Conservation (phyloP, 2,888 invertebrate genomes). For the Philonicus albiceps region DNA sequence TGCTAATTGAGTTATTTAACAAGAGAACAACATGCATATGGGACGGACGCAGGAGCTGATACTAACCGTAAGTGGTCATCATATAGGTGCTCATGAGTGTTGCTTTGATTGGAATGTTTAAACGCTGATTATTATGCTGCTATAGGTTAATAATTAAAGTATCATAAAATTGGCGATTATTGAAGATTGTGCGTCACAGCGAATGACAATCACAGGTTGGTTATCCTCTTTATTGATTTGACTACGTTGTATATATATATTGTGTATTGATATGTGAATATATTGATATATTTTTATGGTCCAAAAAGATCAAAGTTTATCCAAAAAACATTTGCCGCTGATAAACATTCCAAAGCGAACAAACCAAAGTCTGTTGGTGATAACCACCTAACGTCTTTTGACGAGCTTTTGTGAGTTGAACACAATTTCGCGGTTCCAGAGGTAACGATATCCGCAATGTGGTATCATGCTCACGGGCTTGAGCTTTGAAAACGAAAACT, state of each 20-base stretch:
- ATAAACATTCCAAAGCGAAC: conserved; percentile 29
- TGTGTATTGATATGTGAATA: conserved; percentile 23
- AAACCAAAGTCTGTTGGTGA: conserved; percentile 42
- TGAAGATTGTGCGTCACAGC: conserved; percentile 42
- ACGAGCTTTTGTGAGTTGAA: conserved; percentile 92
- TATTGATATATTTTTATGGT: conserved; percentile 28
- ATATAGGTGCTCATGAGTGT: conserved; percentile 60
- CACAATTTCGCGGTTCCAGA: conserved; percentile 92
- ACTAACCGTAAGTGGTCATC: conserved; percentile 62
- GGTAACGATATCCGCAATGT: conserved; percentile 83
- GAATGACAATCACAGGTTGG: conserved; percentile 47
- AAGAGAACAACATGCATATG: neutral
- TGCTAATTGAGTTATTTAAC: neutral
- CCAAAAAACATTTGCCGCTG: conserved; percentile 28
- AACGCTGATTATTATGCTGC: neutral
- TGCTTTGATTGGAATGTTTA: neutral
- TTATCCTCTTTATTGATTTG: conserved; percentile 30
- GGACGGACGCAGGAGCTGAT: conserved; percentile 47
- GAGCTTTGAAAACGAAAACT: conserved; percentile 52
- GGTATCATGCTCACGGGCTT: conserved; percentile 64
- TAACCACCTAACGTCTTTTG: conserved; percentile 81
- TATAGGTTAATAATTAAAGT: neutral
- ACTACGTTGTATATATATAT: conserved; percentile 9
- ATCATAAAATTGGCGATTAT: conserved; percentile 18
- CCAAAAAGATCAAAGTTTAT: conserved; percentile 38